Evolutionary conservation across 2,888 invertebrate genomes (phyloP).

Genomic region (Hermaeophaga mercurialis): DNA sequence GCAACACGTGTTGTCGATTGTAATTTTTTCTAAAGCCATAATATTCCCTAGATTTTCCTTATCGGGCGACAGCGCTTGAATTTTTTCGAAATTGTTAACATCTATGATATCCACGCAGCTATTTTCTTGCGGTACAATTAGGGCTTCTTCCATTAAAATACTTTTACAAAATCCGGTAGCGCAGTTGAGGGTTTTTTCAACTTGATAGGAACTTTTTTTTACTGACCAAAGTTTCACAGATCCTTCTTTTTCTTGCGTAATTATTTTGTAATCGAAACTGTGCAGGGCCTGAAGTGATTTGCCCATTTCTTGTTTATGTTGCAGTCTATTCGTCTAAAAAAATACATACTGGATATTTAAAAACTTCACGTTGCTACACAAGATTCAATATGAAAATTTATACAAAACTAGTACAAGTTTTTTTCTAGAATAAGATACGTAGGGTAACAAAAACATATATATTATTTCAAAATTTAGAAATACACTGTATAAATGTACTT

Average conservation of each 20-base stretch:
- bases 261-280: slow-evolving; percentile 65
- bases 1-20: slow-evolving; percentile 59
- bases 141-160: slow-evolving; percentile 64
- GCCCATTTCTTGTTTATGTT: slow-evolving; percentile 69
- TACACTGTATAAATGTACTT: too few relatives aligned
- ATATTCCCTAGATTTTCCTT: slow-evolving; percentile 64
- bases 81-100: slow-evolving; percentile 53
- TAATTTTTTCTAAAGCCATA: slow-evolving; percentile 67
- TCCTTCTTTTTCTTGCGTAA: slow-evolving; percentile 79
- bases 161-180: slow-evolving; percentile 76
- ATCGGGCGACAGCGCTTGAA: slow-evolving; percentile 57
- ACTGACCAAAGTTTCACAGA: slow-evolving; percentile 69
- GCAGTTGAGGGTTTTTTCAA: slow-evolving; percentile 63
- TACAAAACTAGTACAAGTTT: too few relatives aligned
- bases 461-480: too few relatives aligned
- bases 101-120: slow-evolving; percentile 60
- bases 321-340: slow-evolving; percentile 73
- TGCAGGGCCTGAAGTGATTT: slow-evolving; percentile 67
- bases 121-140: slow-evolving; percentile 70
- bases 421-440: too few relatives aligned
- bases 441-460: too few relatives aligned
- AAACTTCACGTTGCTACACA: too few relatives aligned
- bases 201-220: slow-evolving; percentile 63
- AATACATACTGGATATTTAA: too few relatives aligned
- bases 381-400: too few relatives aligned